These are phyloP conservation scores for Coelopa frigida DNA, from an alignment of 1,140 invertebrate species.

Conservation along the genomic window DNA sequence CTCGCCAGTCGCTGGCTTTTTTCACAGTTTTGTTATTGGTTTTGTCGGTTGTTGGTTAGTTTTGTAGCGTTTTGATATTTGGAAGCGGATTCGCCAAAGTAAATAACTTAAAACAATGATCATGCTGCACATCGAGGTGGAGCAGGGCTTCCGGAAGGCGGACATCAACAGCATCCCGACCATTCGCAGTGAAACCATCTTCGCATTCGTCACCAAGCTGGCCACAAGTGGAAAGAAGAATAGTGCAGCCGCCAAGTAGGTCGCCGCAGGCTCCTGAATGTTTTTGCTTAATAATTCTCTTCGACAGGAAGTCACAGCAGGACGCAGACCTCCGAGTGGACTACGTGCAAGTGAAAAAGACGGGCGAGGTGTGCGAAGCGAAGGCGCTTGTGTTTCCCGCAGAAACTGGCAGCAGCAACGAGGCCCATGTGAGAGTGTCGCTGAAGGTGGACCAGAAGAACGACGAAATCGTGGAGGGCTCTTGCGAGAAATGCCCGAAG, in stretches of 20 bases:
- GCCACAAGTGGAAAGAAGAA: conserved; percentile 11
- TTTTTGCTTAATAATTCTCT: background rate
- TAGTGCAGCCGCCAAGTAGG: background rate
- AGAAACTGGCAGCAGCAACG: conserved; percentile 17
- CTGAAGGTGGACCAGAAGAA: conserved; percentile 23
- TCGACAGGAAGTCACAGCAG: conserved; percentile 11
- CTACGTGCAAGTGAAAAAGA: conserved; percentile 29
- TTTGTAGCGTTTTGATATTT: no score
- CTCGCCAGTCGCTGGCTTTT: no score
- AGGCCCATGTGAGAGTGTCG: conserved; percentile 26
- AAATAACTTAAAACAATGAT: conserved; percentile 17
- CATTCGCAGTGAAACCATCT: conserved; percentile 28
- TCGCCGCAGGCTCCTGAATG: background rate
- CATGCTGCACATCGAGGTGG: conserved; percentile 35
- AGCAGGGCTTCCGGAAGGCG: conserved; percentile 34
- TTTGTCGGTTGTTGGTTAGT: no score
- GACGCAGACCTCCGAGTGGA: conserved; percentile 29
- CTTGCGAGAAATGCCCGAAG: conserved; percentile 19
- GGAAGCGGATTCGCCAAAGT: background rate
- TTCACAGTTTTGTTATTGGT: no score
- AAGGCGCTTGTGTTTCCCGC: conserved; percentile 27
- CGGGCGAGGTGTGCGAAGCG: conserved; percentile 21
- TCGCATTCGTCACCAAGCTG: conserved; percentile 21
- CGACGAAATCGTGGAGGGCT: conserved; percentile 17
- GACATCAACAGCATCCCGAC: conserved; percentile 29